Evolutionary conservation across 2,113 vertebrate species (phyloP).

Genomic region (Oreotrochilus melanogaster): DNA sequence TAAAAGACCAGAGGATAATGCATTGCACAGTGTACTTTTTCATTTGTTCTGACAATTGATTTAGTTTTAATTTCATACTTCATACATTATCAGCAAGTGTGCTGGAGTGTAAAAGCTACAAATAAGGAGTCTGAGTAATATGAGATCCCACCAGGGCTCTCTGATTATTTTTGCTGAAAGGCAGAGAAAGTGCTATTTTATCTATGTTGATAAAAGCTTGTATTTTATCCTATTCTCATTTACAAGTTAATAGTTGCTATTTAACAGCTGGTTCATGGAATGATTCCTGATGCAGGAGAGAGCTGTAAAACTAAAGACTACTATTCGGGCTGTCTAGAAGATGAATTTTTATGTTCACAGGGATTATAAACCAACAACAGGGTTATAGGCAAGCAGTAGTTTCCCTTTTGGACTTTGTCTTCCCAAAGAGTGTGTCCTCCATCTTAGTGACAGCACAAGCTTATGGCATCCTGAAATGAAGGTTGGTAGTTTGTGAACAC

Average conservation of each 20-base stretch:
- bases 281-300: background rate
- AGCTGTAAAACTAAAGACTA: background rate
- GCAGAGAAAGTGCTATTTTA: slow-evolving; percentile 41
- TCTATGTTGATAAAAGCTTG: background rate
- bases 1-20: background rate
- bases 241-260: slow-evolving; percentile 1
- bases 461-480: background rate
- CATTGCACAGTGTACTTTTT: background rate
- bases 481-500: background rate
- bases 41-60: slow-evolving; percentile 19
- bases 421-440: background rate
- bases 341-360: background rate
- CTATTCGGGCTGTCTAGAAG: background rate
- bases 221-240: slow-evolving; percentile 14
- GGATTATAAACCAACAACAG: background rate
- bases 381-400: background rate
- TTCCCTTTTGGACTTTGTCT: background rate
- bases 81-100: slow-evolving; percentile 19
- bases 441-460: background rate
- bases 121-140: slow-evolving; percentile 5
- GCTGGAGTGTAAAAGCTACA: slow-evolving; percentile 1
- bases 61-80: slow-evolving; percentile 38
- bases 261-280: background rate
- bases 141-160: background rate
- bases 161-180: slow-evolving; percentile 41